phyloP scores from a whole-genome alignment of 2,797 vertebrate genomes.

The Pipistrellus nathusii region DNA sequence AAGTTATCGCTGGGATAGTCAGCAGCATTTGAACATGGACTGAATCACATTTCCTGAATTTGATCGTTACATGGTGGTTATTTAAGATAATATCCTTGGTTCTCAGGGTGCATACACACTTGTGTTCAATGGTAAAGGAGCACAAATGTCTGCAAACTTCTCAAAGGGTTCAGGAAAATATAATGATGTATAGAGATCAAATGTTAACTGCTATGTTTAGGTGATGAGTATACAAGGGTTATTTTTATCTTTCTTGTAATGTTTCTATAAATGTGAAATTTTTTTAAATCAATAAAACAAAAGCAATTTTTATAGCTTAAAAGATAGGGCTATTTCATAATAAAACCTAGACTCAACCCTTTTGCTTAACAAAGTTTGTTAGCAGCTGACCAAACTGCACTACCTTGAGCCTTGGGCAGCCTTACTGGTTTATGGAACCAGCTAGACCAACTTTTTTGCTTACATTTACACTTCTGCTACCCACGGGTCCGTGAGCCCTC shows the following conservation, averaged over 20 bases:
- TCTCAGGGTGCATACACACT: background rate
- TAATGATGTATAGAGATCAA: background rate
- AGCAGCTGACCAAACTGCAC: background rate
- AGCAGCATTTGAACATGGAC: background rate
- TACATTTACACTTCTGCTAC: background rate
- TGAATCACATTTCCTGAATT: background rate
- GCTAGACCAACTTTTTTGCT: background rate
- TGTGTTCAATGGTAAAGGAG: background rate
- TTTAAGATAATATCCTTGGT: background rate
- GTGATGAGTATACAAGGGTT: background rate
- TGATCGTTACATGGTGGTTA: fast-evolving
- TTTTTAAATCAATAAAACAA: background rate
- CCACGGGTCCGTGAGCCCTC: background rate
- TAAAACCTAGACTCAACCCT: background rate
- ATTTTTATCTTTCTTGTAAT: background rate
- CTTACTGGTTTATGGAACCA: background rate
- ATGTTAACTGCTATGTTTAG: background rate
- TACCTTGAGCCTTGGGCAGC: background rate
- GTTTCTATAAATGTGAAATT: background rate
- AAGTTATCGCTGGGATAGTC: background rate
- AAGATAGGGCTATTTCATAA: background rate
- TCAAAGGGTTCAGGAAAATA: background rate
- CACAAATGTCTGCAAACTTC: background rate
- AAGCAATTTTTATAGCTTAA: background rate
- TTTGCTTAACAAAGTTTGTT: background rate